Conservation (phyloP, 2,888 invertebrate genomes). For the Ametastegia equiseti region DNA sequence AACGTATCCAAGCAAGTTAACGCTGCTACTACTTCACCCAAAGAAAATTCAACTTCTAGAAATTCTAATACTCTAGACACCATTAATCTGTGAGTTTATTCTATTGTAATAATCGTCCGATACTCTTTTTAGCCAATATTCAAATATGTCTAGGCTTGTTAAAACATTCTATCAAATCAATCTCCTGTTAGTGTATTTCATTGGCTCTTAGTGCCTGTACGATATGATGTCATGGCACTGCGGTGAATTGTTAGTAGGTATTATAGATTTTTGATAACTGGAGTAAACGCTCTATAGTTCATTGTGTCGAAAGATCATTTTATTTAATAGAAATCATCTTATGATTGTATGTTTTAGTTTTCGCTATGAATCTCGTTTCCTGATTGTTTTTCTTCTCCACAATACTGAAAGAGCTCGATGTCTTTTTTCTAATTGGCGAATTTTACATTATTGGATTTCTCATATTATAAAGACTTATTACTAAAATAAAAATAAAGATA, state of each 20-base stretch:
- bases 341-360: background rate
- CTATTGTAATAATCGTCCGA: background rate
- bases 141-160: background rate
- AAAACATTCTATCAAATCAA: background rate
- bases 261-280: constrained; percentile 14
- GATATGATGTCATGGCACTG: background rate
- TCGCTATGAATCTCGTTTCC: background rate
- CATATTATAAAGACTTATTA: background rate
- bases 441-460: background rate
- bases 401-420: background rate
- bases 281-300: background rate
- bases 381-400: background rate
- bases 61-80: constrained; percentile 71
- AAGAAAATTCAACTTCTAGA: constrained; percentile 69
- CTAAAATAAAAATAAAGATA: background rate
- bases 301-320: background rate
- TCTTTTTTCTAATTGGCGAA: background rate
- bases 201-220: background rate
- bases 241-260: background rate
- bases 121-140: constrained; percentile 26
- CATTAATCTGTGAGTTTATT: constrained; percentile 68
- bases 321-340: background rate
- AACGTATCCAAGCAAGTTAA: constrained; percentile 72
- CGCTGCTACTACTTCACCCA: constrained; percentile 71
- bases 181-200: background rate